phyloP scores from a whole-genome alignment of 1,140 invertebrate species.

The Pomacea maculata region DNA sequence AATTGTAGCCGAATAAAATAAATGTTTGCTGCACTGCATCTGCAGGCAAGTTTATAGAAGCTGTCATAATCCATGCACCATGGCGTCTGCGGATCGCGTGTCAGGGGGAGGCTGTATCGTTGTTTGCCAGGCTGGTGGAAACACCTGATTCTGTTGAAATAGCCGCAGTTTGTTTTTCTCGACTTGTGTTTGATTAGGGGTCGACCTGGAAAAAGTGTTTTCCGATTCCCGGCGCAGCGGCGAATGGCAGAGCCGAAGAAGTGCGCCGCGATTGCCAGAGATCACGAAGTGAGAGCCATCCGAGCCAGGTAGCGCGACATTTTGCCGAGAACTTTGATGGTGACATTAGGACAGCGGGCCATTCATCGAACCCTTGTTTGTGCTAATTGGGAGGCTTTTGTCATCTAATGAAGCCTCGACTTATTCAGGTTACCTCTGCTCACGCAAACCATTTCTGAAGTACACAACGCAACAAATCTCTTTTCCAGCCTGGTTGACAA shows the following conservation, averaged over 20 bases:
- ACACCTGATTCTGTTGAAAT: too few relatives aligned
- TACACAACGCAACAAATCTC: neutral
- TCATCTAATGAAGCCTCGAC: conserved; percentile 13
- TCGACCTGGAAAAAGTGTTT: conserved; percentile 3
- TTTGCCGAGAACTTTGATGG: conserved; percentile 1
- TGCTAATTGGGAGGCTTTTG: conserved; percentile 8
- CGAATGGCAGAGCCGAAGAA: neutral
- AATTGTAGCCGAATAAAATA: too few relatives aligned
- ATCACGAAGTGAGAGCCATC: neutral
- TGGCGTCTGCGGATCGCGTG: too few relatives aligned
- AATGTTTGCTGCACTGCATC: too few relatives aligned
- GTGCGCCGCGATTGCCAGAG: neutral
- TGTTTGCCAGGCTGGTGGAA: too few relatives aligned
- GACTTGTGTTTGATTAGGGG: conserved; percentile 7
- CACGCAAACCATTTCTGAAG: conserved; percentile 19
- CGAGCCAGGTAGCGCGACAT: neutral
- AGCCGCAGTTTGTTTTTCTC: neutral
- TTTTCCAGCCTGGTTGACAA: neutral
- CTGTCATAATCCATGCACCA: too few relatives aligned
- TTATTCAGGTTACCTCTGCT: conserved; percentile 11
- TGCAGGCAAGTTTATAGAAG: too few relatives aligned
- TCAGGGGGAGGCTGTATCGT: too few relatives aligned
- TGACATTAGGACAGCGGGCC: neutral
- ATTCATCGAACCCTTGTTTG: neutral
- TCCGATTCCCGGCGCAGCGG: neutral